These are phyloP conservation scores for Leptinotarsa haldemani DNA, from an alignment of 2,888 invertebrate genomes.

Conservation along the genomic window DNA sequence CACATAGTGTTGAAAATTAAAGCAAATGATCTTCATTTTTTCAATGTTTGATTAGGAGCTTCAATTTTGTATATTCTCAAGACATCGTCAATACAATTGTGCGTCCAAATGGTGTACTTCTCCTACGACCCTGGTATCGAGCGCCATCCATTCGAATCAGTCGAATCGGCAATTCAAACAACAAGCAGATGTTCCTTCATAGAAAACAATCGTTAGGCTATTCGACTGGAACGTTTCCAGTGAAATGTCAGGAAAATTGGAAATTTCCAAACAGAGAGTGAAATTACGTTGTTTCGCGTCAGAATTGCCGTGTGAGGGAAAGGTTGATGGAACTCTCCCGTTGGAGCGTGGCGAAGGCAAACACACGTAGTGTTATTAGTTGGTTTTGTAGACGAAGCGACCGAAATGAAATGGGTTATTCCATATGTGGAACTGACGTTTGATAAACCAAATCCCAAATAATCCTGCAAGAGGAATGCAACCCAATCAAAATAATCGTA, in stretches of 20 bases:
- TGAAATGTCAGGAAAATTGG: slow-evolving; percentile 19
- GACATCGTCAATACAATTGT: too few relatives aligned
- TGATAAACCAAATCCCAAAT: background rate
- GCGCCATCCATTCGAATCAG: background rate
- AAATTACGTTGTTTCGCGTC: slow-evolving; percentile 7
- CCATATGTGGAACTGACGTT: background rate
- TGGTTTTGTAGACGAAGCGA: background rate
- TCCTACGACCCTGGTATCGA: background rate
- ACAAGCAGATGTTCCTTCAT: slow-evolving; percentile 15
- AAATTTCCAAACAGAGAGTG: slow-evolving; percentile 17
- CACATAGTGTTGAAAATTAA: too few relatives aligned
- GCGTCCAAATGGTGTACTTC: background rate
- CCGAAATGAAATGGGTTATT: slow-evolving; percentile 8
- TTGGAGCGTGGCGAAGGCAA: background rate
- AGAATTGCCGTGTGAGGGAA: slow-evolving; percentile 14
- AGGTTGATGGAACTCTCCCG: slow-evolving; percentile 4
- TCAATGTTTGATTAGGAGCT: too few relatives aligned
- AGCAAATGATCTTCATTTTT: too few relatives aligned
- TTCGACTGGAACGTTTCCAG: slow-evolving; percentile 10
- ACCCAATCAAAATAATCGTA: too few relatives aligned
- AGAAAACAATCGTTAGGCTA: slow-evolving; percentile 16
- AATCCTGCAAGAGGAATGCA: background rate
- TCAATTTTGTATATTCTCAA: too few relatives aligned
- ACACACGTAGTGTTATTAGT: background rate
- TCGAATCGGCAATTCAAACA: slow-evolving; percentile 10